Percentiles rank a stretch among this genome's conserved stretches.
phyloP scores from a whole-genome alignment of 2,113 vertebrate species.

The Chaetura pelagica region DNA sequence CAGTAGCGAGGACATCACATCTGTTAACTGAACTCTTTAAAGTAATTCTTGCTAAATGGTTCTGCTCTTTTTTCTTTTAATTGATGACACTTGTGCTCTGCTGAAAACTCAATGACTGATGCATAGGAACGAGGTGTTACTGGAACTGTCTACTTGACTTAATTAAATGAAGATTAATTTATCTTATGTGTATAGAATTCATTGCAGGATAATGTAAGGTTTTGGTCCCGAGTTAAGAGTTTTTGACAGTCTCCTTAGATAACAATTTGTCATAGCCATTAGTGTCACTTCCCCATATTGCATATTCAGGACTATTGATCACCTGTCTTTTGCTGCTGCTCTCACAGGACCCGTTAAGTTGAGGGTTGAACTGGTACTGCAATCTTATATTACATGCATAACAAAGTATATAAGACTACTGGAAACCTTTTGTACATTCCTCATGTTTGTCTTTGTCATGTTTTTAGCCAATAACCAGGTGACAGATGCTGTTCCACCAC shows the following conservation, averaged over 20 bases:
- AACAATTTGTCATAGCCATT: neutral
- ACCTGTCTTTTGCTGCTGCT: neutral
- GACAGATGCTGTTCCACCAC: no score
- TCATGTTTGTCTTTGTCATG: neutral
- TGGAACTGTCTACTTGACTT: neutral
- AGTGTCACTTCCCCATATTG: neutral
- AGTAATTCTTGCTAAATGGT: neutral
- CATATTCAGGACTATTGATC: neutral
- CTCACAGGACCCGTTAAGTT: neutral
- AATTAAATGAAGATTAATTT: slow-evolving; percentile 37
- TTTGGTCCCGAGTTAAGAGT: neutral
- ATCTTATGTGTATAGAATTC: neutral
- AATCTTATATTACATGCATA: neutral
- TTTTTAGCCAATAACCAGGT: no score
- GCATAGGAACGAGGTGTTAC: neutral
- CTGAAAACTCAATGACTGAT: neutral
- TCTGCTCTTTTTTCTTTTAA: neutral
- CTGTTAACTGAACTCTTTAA: neutral
- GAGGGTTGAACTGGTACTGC: neutral
- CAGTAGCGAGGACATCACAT: neutral
- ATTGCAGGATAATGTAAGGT: neutral
- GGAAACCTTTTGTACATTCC: neutral
- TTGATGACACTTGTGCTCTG: neutral
- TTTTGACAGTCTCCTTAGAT: neutral
- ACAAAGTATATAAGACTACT: neutral